Evolutionary conservation across 2,797 vertebrate species (phyloP).

Genomic region (Thamnophis elegans): DNA sequence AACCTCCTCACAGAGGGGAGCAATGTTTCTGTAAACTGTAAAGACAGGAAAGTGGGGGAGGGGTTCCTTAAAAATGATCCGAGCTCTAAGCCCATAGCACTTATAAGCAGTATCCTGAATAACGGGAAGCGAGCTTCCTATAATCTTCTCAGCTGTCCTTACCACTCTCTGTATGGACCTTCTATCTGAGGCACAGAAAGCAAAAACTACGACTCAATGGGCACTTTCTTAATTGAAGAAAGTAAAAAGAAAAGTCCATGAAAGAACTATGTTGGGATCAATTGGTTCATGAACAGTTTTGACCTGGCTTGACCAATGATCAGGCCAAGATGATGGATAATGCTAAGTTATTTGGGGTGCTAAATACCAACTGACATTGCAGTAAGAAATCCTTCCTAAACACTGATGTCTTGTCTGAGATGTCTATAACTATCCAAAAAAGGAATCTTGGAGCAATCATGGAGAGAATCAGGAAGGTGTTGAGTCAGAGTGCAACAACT

Average conservation of each 20-base stretch:
- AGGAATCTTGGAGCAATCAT: no score
- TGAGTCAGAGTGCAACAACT: not conserved
- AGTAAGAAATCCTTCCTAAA: not conserved
- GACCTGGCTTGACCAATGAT: not conserved
- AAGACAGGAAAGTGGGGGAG: no score
- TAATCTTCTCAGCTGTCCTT: not conserved
- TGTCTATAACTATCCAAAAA: no score
- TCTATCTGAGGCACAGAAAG: not conserved
- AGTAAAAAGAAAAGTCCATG: not conserved
- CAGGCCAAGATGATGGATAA: not conserved
- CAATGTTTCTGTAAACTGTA: no score
- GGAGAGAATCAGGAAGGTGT: not conserved
- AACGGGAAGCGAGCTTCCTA: not conserved
- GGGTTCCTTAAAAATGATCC: no score
- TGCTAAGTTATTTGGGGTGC: no score
- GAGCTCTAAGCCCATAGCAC: no score
- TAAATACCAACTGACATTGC: not conserved
- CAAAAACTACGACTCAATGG: not conserved
- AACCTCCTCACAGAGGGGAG: no score
- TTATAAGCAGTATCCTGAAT: not conserved
- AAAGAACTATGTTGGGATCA: not conserved
- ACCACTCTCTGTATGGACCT: not conserved
- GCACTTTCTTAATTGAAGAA: not conserved
- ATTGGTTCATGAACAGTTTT: not conserved
- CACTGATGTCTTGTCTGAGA: no score